Evolutionary conservation across 2,797 vertebrate genomes (phyloP).

Genomic region (Girardinus metallicus): DNA sequence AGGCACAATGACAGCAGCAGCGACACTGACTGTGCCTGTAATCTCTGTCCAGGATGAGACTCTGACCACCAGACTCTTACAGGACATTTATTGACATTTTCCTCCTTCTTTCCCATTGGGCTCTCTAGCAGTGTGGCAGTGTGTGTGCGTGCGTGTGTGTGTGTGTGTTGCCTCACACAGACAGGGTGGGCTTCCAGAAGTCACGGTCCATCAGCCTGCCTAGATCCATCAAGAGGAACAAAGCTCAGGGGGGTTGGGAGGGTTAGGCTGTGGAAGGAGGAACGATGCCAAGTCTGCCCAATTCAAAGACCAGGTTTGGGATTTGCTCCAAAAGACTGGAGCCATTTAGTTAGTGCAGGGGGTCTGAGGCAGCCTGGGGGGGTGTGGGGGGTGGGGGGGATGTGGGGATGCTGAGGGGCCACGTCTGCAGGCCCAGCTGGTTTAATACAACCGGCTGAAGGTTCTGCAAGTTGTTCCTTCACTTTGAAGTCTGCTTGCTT

Average conservation of each 20-base stretch:
- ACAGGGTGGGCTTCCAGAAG: conserved; percentile 79
- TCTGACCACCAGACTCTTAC: conserved; percentile 63
- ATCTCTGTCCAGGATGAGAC: conserved; percentile 75
- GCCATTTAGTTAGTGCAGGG: conserved; percentile 59
- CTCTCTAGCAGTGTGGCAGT: conserved; percentile 56
- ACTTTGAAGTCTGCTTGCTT: conserved; percentile 88
- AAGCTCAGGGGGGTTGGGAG: conserved; percentile 56
- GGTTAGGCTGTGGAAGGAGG: conserved; percentile 40
- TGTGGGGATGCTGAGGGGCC: background rate
- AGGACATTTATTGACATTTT: conserved; percentile 49
- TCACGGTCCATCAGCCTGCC: conserved; percentile 78
- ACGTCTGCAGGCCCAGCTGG: conserved; percentile 49
- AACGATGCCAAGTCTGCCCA: conserved; percentile 65
- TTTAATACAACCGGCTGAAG: conserved; percentile 11
- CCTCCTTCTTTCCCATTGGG: conserved; percentile 40
- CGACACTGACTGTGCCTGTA: conserved; percentile 64
- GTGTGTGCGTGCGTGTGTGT: conserved; percentile 43
- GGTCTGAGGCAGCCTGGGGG: conserved; percentile 31
- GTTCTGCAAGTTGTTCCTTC: conserved; percentile 34
- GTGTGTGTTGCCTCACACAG: conserved; percentile 65
- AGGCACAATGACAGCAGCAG: conserved; percentile 59
- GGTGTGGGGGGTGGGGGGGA: background rate
- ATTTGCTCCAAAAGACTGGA: conserved; percentile 80
- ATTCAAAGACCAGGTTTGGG: conserved; percentile 86
- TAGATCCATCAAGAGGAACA: conserved; percentile 82